Evolutionary conservation across 2,888 invertebrate species (phyloP).

Genomic region (Poecilobothrus nobilitatus): DNA sequence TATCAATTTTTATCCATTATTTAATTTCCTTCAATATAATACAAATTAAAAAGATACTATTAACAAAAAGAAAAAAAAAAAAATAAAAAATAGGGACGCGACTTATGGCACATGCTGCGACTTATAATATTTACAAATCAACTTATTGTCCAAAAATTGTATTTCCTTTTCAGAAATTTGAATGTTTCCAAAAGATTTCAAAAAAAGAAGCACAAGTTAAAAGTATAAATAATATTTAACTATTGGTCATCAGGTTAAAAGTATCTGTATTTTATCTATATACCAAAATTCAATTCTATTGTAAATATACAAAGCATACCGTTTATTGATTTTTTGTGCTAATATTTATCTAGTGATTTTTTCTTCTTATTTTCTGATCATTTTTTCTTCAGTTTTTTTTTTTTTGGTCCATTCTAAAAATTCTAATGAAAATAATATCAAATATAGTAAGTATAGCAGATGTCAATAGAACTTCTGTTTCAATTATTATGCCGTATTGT

Average conservation of each 20-base stretch:
- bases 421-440: too few relatives aligned
- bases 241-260: not conserved
- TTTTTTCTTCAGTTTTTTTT: not conserved
- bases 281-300: not conserved
- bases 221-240: not conserved
- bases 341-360: not conserved
- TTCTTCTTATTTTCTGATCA: not conserved
- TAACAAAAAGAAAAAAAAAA: too few relatives aligned
- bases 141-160: constrained; percentile 18
- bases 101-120: constrained; percentile 24
- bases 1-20: too few relatives aligned
- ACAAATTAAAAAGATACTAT: too few relatives aligned
- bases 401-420: too few relatives aligned
- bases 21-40: too few relatives aligned
- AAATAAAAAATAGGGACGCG: constrained; percentile 17
- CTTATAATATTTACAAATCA: constrained; percentile 24
- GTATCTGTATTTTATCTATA: not conserved
- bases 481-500: not conserved
- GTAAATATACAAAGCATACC: not conserved
- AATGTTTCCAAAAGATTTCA: too few relatives aligned
- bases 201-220: not conserved
- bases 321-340: not conserved
- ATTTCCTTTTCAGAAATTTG: not conserved
- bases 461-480: not conserved
- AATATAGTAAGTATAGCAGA: not conserved